These are phyloP conservation scores for Drosophila kambysellisi DNA, from an alignment of 2,888 invertebrate species.

Conservation along the genomic window DNA sequence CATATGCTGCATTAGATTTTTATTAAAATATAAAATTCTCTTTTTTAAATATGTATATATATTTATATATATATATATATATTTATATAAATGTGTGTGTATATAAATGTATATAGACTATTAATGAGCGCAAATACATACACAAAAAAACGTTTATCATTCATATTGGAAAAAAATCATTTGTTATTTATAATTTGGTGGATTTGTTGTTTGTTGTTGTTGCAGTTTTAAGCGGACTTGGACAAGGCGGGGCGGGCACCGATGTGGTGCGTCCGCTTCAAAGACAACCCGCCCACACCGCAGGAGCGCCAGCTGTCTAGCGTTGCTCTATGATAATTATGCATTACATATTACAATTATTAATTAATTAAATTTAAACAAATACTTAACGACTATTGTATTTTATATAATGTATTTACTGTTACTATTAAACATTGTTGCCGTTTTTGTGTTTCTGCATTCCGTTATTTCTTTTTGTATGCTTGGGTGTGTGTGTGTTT, in stretches of 20 bases:
- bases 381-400: slow-evolving; percentile 76
- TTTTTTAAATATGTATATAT: slow-evolving; percentile 38
- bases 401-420: slow-evolving; percentile 58
- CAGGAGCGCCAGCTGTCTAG: slow-evolving; percentile 52
- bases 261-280: slow-evolving; percentile 21
- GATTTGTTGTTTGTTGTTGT: slow-evolving; percentile 73
- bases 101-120: slow-evolving; percentile 53
- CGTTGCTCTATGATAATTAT: slow-evolving; percentile 51
- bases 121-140: slow-evolving; percentile 67
- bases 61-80: not conserved
- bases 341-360: slow-evolving; percentile 72
- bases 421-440: slow-evolving; percentile 57
- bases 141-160: slow-evolving; percentile 53
- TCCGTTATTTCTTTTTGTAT: slow-evolving; percentile 10
- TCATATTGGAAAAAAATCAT: slow-evolving; percentile 59
- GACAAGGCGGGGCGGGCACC: slow-evolving; percentile 50
- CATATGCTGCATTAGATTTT: slow-evolving; percentile 57
- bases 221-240: slow-evolving; percentile 67
- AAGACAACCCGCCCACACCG: slow-evolving; percentile 49
- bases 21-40: slow-evolving; percentile 71
- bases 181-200: slow-evolving; percentile 69
- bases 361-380: slow-evolving; percentile 78
- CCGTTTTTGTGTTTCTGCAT: slow-evolving; percentile 31
- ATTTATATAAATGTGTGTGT: slow-evolving; percentile 28
- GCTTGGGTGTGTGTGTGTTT: slow-evolving; percentile 10